Evolutionary conservation across 2,113 vertebrate genomes (phyloP).

Genomic region (Gymnobelideus leadbeateri): DNA sequence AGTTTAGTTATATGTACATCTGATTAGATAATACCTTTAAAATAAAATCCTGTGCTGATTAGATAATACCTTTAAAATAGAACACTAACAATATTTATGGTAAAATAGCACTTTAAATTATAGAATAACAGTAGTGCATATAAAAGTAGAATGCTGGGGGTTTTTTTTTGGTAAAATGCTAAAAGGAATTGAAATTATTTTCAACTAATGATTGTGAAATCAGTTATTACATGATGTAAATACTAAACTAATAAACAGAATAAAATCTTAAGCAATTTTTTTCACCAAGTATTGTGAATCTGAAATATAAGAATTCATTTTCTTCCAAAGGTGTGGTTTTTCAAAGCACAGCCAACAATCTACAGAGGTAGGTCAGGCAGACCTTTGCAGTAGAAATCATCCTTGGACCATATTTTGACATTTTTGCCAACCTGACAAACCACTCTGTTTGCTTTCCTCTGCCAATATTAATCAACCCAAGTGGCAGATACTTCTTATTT

Average conservation of each 20-base stretch:
- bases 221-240: constrained; percentile 41
- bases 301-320: constrained; percentile 52
- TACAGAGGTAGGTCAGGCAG: constrained; percentile 40
- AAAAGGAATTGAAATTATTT: constrained; percentile 71
- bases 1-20: constrained; percentile 20
- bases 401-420: constrained; percentile 64
- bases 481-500: constrained; percentile 67
- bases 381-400: constrained; percentile 60
- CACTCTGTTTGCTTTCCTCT: constrained; percentile 63
- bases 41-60: constrained; percentile 26
- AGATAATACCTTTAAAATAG: constrained; percentile 35
- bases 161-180: constrained; percentile 61
- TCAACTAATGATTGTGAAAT: background rate
- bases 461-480: constrained; percentile 68
- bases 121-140: background rate
- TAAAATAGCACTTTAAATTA: constrained; percentile 50
- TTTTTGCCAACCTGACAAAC: constrained; percentile 72
- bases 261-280: constrained; percentile 58
- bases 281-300: constrained; percentile 37
- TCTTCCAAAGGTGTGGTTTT: constrained; percentile 59
- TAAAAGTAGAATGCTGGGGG: background rate
- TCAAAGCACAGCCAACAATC: constrained; percentile 44
- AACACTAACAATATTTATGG: constrained; percentile 44
- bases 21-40: constrained; percentile 39
- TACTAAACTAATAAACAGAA: constrained; percentile 54